phyloP scores from a whole-genome alignment of 2,888 invertebrate genomes.

The Fissipunctia ypsillon region DNA sequence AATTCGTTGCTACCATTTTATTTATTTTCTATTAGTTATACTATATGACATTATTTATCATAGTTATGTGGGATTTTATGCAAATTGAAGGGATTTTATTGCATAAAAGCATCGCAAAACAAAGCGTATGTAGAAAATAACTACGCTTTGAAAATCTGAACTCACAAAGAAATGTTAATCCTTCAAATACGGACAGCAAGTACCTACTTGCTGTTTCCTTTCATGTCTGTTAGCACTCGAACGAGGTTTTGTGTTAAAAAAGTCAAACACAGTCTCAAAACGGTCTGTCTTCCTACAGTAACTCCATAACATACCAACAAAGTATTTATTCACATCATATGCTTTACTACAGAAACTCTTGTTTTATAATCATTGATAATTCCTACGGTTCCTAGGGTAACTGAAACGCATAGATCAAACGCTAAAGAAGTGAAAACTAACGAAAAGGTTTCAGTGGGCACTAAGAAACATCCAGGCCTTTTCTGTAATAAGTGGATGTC shows the following conservation, averaged over 20 bases:
- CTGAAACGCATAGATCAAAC: neutral
- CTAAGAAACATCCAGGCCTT: neutral
- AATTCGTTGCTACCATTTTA: constrained; percentile 2
- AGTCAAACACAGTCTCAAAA: neutral
- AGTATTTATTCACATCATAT: neutral
- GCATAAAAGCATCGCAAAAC: neutral
- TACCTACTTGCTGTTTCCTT: too few species aligned
- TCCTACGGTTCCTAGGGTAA: neutral
- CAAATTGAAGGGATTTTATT: neutral
- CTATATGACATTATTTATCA: too few species aligned
- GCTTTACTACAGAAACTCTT: neutral
- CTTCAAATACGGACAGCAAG: constrained; percentile 1
- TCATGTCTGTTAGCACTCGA: neutral
- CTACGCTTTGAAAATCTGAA: neutral
- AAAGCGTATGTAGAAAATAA: neutral
- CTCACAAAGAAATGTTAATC: constrained; percentile 16
- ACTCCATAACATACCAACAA: neutral
- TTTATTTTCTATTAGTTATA: neutral
- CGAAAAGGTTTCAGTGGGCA: neutral
- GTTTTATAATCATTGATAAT: neutral
- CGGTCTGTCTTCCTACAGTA: neutral
- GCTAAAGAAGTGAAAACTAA: neutral
- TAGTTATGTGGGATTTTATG: neutral
- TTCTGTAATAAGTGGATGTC: neutral
- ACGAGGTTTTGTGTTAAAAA: neutral